Evolutionary conservation across 2,113 vertebrate species (phyloP).

Genomic region (Calypte anna): DNA sequence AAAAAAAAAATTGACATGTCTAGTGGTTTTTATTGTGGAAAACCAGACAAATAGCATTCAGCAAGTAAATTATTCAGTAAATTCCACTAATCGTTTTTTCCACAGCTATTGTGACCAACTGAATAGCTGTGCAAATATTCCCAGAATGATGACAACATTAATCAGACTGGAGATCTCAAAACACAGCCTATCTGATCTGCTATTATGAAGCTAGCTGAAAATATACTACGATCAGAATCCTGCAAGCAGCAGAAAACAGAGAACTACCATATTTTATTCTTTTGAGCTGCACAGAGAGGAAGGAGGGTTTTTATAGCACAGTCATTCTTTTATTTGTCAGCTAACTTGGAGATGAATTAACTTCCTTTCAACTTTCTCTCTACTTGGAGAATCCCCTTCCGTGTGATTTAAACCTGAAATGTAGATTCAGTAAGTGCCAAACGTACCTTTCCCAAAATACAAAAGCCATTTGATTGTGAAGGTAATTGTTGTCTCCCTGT

Average conservation of each 20-base stretch:
- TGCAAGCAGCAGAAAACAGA: background rate
- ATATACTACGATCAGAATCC: slow-evolving; percentile 2
- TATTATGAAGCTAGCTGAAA: slow-evolving; percentile 2
- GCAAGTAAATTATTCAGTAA: slow-evolving; percentile 43
- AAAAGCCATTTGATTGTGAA: background rate
- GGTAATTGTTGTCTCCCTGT: background rate
- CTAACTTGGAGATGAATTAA: background rate
- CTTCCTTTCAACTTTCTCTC: background rate
- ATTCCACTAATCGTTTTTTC: slow-evolving; percentile 20
- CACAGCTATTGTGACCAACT: slow-evolving; percentile 45
- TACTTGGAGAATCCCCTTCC: background rate
- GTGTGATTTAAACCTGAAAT: background rate
- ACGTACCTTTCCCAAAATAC: background rate
- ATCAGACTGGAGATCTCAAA: background rate
- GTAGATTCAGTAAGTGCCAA: background rate
- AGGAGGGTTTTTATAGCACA: background rate
- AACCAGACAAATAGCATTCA: slow-evolving; percentile 29
- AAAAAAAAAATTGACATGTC: background rate
- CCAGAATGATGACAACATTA: slow-evolving; percentile 50
- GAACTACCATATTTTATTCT: background rate
- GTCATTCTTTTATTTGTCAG: background rate
- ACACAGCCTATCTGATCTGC: background rate
- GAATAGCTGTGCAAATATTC: slow-evolving; percentile 46
- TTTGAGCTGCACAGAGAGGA: background rate
- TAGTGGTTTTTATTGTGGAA: background rate